Base-by-base conservation (phyloP, 2,888 invertebrate species). In the Drosophila acutilabella region DNA sequence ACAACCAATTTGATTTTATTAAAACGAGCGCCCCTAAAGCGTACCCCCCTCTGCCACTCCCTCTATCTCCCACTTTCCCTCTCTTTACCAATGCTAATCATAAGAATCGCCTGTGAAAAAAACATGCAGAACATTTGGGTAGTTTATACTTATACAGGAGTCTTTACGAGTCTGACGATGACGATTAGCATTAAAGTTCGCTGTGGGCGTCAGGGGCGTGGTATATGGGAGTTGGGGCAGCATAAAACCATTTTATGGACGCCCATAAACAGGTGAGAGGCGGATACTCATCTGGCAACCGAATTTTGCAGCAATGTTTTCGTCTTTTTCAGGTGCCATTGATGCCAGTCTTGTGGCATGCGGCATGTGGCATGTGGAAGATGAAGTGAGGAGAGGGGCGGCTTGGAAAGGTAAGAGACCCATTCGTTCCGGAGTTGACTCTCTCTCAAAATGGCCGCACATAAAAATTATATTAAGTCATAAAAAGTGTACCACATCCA, bases 391-490 rank as follows among this genome's bases (percentile, higher is more conserved):
- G 13, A 8, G 7, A 26, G 30, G 26, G 8, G 8, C 8, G 7
- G 30, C 2, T 8, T 30, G 30, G 8, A 7, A 30, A 30, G 30
- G 2, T 30, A 50, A 18, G 20, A 20, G 38, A 30, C 58, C 6
- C 62, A 30, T 56, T 40, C 57, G 50, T 60, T 41, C 52, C 67
- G 50, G 67, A 41, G 56, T 57, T 68, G 73, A 75, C 53, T 57
- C 59, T 48, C 41, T 40, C 48, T 72, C 64, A 71, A 83, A 86
- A 83, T 86, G 87, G 87, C 81, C 84, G 72, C 78, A 73, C 81
- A 84, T 89, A 87, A 87, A 85, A 85, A 78, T 81, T 81, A 74
- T 89, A 85, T 85, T 89, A 84, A 89, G 85, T 70, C 85, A 84
- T 89, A 84, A 85, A 88, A 89, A 84, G 47, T 50, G 66, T 33